Evolutionary conservation across 2,888 invertebrate species (phyloP).

Genomic region (Thalpophila matura): DNA sequence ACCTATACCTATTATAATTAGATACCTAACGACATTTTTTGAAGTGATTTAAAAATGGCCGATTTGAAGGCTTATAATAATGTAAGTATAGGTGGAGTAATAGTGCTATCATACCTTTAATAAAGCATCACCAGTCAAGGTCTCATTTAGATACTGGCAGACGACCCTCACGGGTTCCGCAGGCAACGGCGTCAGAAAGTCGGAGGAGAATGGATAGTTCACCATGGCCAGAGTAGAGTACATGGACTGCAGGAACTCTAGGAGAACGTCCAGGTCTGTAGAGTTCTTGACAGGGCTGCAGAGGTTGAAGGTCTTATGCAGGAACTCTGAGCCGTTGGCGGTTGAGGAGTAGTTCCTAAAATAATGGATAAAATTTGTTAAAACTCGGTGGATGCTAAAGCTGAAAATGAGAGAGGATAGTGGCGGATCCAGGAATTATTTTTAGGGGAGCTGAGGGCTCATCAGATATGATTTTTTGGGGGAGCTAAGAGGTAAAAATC

Average conservation of each 20-base stretch:
- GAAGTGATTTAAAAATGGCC: too few species aligned
- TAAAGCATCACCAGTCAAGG: conserved; percentile 86
- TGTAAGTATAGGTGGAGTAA: too few species aligned
- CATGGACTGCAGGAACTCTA: conserved; percentile 93
- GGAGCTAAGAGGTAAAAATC: too few species aligned
- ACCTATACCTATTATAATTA: too few species aligned
- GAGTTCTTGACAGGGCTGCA: conserved; percentile 93
- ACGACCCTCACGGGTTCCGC: conserved; percentile 94
- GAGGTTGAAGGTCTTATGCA: conserved; percentile 94
- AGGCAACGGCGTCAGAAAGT: conserved; percentile 96
- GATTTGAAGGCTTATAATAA: too few species aligned
- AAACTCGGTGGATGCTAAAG: too few species aligned
- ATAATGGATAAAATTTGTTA: background rate
- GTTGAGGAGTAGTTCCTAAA: conserved; percentile 86
- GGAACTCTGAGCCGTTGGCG: conserved; percentile 93
- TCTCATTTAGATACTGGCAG: conserved; percentile 89
- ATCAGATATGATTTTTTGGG: too few species aligned
- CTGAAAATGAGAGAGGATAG: background rate
- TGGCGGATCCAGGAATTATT: too few species aligned
- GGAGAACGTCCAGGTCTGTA: conserved; percentile 83
- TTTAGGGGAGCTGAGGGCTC: too few species aligned
- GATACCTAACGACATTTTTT: too few species aligned
- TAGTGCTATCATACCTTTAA: too few species aligned
- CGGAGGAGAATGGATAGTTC: conserved; percentile 97
- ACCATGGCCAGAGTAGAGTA: conserved; percentile 97